Conservation (phyloP, 2,888 invertebrate genomes). For the Notocelia uddmanniana region DNA sequence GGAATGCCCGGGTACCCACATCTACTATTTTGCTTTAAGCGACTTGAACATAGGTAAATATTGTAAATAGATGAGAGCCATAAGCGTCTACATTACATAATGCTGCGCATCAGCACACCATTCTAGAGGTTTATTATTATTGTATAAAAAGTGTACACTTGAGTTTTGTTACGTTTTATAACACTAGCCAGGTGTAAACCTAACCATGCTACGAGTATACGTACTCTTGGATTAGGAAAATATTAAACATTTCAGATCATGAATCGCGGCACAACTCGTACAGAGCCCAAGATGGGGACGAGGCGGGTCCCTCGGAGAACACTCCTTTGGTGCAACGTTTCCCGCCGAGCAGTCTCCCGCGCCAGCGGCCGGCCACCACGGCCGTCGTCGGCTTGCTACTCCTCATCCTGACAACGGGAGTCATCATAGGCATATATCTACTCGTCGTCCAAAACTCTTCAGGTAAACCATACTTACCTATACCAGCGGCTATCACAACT, state of each 20-base stretch:
- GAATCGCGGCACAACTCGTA: slow-evolving; percentile 66
- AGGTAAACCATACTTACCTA: slow-evolving; percentile 57
- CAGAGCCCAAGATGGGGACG: slow-evolving; percentile 54
- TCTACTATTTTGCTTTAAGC: too few relatives aligned
- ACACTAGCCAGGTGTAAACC: too few relatives aligned
- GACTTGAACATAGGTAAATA: too few relatives aligned
- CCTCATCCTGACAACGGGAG: slow-evolving; percentile 65
- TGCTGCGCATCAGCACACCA: too few relatives aligned
- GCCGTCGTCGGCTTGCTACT: slow-evolving; percentile 63
- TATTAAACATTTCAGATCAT: slow-evolving; percentile 61
- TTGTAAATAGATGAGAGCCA: too few relatives aligned
- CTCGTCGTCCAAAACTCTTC: slow-evolving; percentile 67
- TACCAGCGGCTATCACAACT: too few relatives aligned
- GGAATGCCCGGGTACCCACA: too few relatives aligned
- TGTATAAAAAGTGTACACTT: too few relatives aligned
- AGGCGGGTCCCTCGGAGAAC: slow-evolving; percentile 53
- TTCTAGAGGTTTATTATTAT: too few relatives aligned
- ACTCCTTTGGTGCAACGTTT: slow-evolving; percentile 63
- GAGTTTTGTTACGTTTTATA: too few relatives aligned
- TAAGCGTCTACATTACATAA: too few relatives aligned
- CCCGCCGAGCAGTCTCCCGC: slow-evolving; percentile 16
- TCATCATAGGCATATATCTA: slow-evolving; percentile 72
- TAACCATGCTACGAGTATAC: not conserved
- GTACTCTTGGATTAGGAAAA: not conserved
- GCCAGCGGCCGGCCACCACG: slow-evolving; percentile 54